Evolutionary conservation across 2,888 invertebrate genomes (phyloP), one percentile per base, ranked within the genome.

Genomic region (Lacanobia oleracea): DNA sequence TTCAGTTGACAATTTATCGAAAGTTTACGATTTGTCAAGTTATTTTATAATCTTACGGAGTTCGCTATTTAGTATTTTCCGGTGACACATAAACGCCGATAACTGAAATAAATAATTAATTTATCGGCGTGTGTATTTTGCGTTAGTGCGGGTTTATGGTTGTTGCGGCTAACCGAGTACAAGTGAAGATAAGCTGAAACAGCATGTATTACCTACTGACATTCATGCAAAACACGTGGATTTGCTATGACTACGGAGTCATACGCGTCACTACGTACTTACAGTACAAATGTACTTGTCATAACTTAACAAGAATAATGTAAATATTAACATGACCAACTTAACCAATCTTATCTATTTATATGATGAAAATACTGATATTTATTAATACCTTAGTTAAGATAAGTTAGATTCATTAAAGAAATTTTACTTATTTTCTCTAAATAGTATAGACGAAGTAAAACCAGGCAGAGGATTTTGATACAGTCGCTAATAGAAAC

Each of bases 171-270:
- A 57, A 12, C 9, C 12, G 5, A 14, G 7, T 45, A 54, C 65
- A 27, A n/a, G 14, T 64, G 33, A 21, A 21, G 43, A 14, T 33
- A 43, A 43, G 14, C 43, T 14, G 43, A 43, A 43, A 43, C 14
- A 14, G 43, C 43, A 16, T 43, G 43, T 43, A 5, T 1, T 43
- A 14, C 14, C 43, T 4, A 43, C 43, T 43, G 43, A 43, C 43
- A 45, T n/a, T 16, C 43, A 67, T 53, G 18, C 67, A n/a, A 60
- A 45, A 61, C 63, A 63, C 40, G 64, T 63, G 64, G 54, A 23
- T 50, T 63, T 57, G 69, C 64, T 69, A 48, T 69, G 69, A 69
- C 63, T 57, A 63, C 63, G 56, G 21, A 51, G 50, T 6, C n/a
- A 48, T 23, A 50, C 18, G 23, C 45, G 40, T 23, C 23, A 18